A percentile compares a stretch with the other conserved stretches of the same genome.
phyloP scores from a whole-genome alignment of 1,140 invertebrate species.

The Thaumatotibia leucotreta region DNA sequence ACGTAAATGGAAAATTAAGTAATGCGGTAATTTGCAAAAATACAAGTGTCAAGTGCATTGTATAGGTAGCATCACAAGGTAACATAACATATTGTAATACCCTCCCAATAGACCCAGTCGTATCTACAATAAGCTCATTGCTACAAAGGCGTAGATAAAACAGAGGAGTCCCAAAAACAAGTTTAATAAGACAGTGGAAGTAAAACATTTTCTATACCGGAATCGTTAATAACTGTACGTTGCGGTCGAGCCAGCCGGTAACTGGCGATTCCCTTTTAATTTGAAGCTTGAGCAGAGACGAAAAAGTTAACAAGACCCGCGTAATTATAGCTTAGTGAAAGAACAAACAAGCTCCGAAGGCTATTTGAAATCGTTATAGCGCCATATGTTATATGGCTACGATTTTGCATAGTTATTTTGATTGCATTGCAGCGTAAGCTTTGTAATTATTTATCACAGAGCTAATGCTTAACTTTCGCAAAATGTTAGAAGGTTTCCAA shows the following conservation, averaged over 20 bases:
- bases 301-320: constrained; percentile 64
- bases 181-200: constrained; percentile 72
- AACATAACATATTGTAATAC: no score
- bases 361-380: constrained; percentile 49
- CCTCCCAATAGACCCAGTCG: background rate
- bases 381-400: constrained; percentile 51
- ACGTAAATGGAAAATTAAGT: no score
- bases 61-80: no score
- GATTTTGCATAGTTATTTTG: constrained; percentile 36
- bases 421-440: constrained; percentile 1
- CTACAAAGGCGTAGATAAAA: constrained; percentile 42
- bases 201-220: constrained; percentile 71
- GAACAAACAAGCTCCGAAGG: constrained; percentile 63
- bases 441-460: background rate
- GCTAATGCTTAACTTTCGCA: no score
- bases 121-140: constrained; percentile 38
- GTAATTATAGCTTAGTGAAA: constrained; percentile 63
- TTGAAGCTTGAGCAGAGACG: constrained; percentile 64
- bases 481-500: no score
- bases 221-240: constrained; percentile 70
- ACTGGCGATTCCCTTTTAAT: constrained; percentile 67
- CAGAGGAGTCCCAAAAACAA: constrained; percentile 56
- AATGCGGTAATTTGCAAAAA: no score
- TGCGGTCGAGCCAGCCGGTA: constrained; percentile 48
- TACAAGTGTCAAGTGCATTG: no score